phyloP scores from a whole-genome alignment of 2,888 invertebrate genomes.

The Trilocha varians region DNA sequence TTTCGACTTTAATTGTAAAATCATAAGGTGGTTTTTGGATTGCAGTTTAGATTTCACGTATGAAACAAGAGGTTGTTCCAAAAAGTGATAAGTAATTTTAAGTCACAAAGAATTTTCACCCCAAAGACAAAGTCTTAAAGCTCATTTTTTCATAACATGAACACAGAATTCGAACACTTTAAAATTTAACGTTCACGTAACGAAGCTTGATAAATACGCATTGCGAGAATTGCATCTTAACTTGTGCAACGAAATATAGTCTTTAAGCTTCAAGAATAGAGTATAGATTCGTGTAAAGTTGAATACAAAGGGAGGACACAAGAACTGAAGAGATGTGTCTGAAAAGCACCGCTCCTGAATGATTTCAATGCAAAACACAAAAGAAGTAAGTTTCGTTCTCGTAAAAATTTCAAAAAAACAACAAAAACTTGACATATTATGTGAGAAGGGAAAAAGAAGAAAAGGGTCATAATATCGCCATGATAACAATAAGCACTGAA shows the following conservation, averaged over 20 bases:
- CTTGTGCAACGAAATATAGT: not conserved
- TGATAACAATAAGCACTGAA: too few relatives aligned
- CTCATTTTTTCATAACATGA: not conserved
- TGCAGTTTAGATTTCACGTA: not conserved
- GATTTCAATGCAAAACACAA: not conserved
- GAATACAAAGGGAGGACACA: not conserved
- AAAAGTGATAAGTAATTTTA: not conserved
- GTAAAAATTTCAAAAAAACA: too few relatives aligned
- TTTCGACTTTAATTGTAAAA: not conserved
- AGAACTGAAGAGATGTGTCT: not conserved
- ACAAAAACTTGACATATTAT: too few relatives aligned
- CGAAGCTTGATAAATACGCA: conserved; percentile 47
- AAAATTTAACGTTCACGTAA: conserved; percentile 21
- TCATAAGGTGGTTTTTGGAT: not conserved
- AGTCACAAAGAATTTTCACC: not conserved
- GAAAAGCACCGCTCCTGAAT: not conserved
- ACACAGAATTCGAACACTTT: not conserved
- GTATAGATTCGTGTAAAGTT: not conserved
- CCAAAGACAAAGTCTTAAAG: not conserved
- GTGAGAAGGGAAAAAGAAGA: too few relatives aligned
- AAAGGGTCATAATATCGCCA: too few relatives aligned
- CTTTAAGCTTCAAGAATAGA: not conserved
- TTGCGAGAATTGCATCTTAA: conserved; percentile 35
- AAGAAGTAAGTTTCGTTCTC: not conserved
- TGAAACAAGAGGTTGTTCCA: not conserved